Evolutionary conservation across 2,113 vertebrate genomes (phyloP), one percentile per base, ranked within the genome.

Genomic region (Gasterosteus nipponicus): DNA sequence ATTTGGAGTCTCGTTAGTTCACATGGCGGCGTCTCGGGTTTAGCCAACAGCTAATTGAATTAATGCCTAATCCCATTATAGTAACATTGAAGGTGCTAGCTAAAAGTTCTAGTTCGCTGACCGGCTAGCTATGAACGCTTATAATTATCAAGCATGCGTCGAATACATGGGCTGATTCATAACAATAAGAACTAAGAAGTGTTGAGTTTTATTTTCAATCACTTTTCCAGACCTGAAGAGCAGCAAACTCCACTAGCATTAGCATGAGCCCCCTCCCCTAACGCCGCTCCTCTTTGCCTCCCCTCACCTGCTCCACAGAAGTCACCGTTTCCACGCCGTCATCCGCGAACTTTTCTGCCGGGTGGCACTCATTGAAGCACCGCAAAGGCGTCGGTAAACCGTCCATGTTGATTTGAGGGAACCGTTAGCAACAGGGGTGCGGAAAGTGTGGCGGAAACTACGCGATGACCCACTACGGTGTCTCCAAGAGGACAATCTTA

Each of bases 221-320:
- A 42, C 57, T 60, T 2, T 74, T 9, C 5, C 44, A 49, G 19
- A 42, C 53, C 22, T 9, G 5, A 16, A 75, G 56, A 49, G 38
- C 61, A 31, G 56, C 33, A 53, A 44, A 44, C 46, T 57, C 38
- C 12, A 0, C 5, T 31, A 41, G 14, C 29, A 44, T 54, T 75
- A 81, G 57, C 47, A 19, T 69, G 42, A 73, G 69, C 64, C 59
- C 53, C 70, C 10, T 35, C 33, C 29, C 19, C 81, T 58, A 76
- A 35, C 3, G n/a, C 4, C 75, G 81, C 84, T 84, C 86, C 82
- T 71, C 80, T 78, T n/a, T 19, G 62, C 7, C 49, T 47, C 44
- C 44, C 56, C 84, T 92, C 78, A 95, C 94, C 93, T 95, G 94
- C 80, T 95, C 94, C 67, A 61, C 81, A 3, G 94, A 95, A 84